Conservation (phyloP, 2,797 vertebrate species). For the Spondyliosoma cantharus region DNA sequence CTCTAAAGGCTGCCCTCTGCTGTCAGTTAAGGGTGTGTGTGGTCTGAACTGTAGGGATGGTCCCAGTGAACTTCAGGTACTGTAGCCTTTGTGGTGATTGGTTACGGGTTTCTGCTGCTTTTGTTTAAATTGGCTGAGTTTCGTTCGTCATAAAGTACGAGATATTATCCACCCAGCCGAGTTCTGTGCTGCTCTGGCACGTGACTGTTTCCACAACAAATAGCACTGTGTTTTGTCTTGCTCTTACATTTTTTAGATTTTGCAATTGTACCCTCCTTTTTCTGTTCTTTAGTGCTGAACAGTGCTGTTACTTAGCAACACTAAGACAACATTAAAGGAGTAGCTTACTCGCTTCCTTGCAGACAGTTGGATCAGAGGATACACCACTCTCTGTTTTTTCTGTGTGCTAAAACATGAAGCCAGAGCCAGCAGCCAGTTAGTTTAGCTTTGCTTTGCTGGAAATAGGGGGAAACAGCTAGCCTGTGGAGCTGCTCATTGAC, state of each 20-base stretch:
- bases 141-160: conserved; percentile 12
- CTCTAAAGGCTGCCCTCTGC: conserved; percentile 78
- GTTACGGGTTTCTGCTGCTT: neutral
- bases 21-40: conserved; percentile 63
- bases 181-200: conserved; percentile 7
- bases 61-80: conserved; percentile 22
- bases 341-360: neutral
- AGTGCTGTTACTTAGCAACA: neutral
- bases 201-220: conserved; percentile 45
- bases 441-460: neutral
- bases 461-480: neutral
- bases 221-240: neutral
- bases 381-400: neutral
- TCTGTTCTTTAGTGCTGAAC: neutral
- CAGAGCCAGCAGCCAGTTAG: neutral
- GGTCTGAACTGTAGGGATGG: conserved; percentile 29
- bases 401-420: neutral
- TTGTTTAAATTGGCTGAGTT: conserved; percentile 2
- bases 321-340: neutral
- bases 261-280: neutral
- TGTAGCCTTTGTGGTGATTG: neutral
- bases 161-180: conserved; percentile 4
- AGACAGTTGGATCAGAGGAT: neutral
- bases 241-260: neutral
- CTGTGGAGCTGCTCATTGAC: neutral